Evolutionary conservation across 2,113 vertebrate species (phyloP).

Genomic region (Ameiurus melas): DNA sequence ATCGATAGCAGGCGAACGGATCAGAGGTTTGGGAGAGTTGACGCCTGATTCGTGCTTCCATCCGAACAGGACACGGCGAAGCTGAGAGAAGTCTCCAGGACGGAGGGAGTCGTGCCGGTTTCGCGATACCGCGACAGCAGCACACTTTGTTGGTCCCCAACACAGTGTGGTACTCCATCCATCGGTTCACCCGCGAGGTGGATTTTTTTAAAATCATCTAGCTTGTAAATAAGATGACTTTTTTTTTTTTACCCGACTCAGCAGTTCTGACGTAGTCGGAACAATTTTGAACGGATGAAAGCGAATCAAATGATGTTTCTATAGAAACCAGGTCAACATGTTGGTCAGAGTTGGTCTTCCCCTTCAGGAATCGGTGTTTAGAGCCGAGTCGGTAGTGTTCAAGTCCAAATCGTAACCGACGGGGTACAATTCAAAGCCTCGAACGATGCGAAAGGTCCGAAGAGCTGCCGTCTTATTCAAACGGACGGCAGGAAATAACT

Average conservation of each 20-base stretch:
- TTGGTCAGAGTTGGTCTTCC: too few species aligned
- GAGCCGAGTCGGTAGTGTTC: too few species aligned
- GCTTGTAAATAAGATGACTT: too few species aligned
- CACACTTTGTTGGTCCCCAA: too few species aligned
- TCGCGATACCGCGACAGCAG: neutral
- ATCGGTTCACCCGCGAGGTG: neutral
- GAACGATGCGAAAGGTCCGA: too few species aligned
- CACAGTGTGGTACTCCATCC: neutral
- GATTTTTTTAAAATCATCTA: neutral
- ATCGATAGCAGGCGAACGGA: neutral
- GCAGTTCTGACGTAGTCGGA: neutral
- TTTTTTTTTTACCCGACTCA: neutral
- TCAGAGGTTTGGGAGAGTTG: neutral
- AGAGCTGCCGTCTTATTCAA: too few species aligned
- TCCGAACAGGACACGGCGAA: neutral
- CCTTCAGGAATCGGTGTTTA: neutral
- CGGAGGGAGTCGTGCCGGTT: neutral
- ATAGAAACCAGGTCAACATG: too few species aligned
- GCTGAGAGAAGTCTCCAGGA: neutral
- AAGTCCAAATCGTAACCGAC: too few species aligned
- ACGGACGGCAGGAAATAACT: too few species aligned
- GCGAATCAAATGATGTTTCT: neutral
- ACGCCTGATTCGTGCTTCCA: neutral
- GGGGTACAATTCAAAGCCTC: too few species aligned
- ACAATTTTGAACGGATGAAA: neutral